These are phyloP conservation scores for Aramus guarauna DNA, from an alignment of 2,113 vertebrate species.

Conservation along the genomic window DNA sequence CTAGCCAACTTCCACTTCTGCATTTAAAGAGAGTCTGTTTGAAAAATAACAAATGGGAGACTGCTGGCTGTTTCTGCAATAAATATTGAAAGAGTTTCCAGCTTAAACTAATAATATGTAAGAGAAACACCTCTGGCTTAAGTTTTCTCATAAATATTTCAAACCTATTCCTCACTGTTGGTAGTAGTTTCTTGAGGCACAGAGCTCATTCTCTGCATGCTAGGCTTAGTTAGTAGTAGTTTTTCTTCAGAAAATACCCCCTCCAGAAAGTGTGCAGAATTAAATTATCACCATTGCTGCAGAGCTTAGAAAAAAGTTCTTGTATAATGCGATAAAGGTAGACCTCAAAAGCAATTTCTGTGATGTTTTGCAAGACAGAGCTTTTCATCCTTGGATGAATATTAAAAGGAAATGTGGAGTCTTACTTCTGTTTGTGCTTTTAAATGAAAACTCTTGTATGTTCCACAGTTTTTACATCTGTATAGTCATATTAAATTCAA, in stretches of 20 bases:
- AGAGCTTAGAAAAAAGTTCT: not conserved
- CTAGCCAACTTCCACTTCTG: not conserved
- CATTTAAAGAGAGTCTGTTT: not conserved
- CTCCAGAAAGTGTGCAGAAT: not conserved
- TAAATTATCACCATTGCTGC: not conserved
- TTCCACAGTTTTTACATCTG: not conserved
- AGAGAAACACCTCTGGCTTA: conserved; percentile 2
- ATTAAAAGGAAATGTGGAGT: not conserved
- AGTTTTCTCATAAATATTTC: conserved; percentile 45
- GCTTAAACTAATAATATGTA: conserved; percentile 14
- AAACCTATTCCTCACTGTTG: not conserved
- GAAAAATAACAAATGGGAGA: not conserved
- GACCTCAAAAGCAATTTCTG: not conserved
- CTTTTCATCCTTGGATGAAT: not conserved
- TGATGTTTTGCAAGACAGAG: not conserved
- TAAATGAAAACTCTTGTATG: not conserved
- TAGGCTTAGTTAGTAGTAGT: not conserved
- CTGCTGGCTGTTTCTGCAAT: not conserved
- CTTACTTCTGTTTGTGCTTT: not conserved
- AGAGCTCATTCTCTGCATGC: not conserved
- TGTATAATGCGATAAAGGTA: not conserved
- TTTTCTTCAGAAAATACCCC: not conserved
- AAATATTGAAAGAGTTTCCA: conserved; percentile 22
- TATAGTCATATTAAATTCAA: not conserved
- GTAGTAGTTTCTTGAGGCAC: conserved; percentile 9